Conservation (phyloP, 2,113 vertebrate species). For the Barnardius zonarius region DNA sequence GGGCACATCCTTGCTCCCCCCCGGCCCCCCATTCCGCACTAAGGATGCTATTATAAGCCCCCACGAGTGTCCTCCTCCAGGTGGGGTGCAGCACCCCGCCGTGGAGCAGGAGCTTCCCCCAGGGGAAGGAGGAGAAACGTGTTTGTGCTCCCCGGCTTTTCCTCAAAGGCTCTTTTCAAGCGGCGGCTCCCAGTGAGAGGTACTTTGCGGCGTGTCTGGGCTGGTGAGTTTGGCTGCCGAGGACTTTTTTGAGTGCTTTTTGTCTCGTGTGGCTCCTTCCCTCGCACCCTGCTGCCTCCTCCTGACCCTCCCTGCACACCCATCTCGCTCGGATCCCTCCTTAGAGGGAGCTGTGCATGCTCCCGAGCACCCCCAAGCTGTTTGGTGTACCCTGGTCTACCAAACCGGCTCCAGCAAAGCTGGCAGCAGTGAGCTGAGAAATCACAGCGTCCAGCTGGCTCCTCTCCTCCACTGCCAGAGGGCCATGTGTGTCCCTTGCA, state of each 20-base stretch:
- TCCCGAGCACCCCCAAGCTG: not conserved
- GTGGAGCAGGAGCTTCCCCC: not conserved
- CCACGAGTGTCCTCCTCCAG: not conserved
- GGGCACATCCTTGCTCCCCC: not conserved
- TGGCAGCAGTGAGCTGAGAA: not conserved
- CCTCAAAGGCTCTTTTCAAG: constrained; percentile 43
- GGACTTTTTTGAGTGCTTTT: not conserved
- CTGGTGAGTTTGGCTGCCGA: constrained; percentile 27
- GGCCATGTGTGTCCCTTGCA: not conserved
- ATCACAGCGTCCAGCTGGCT: constrained; percentile 14
- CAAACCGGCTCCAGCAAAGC: not conserved
- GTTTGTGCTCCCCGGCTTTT: constrained; percentile 8
- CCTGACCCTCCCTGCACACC: not conserved
- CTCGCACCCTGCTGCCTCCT: not conserved
- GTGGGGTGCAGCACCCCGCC: not conserved
- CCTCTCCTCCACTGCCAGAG: not conserved
- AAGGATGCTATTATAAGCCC: not conserved
- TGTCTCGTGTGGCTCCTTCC: not conserved
- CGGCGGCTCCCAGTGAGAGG: not conserved
- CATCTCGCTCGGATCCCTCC: not conserved
- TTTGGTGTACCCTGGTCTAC: not conserved
- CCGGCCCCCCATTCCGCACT: not conserved
- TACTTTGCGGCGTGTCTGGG: not conserved
- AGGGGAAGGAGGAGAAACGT: constrained; percentile 19
- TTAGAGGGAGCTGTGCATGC: not conserved